Conservation (phyloP, 2,113 vertebrate species). For the Ptychochromis oligacanthus region DNA sequence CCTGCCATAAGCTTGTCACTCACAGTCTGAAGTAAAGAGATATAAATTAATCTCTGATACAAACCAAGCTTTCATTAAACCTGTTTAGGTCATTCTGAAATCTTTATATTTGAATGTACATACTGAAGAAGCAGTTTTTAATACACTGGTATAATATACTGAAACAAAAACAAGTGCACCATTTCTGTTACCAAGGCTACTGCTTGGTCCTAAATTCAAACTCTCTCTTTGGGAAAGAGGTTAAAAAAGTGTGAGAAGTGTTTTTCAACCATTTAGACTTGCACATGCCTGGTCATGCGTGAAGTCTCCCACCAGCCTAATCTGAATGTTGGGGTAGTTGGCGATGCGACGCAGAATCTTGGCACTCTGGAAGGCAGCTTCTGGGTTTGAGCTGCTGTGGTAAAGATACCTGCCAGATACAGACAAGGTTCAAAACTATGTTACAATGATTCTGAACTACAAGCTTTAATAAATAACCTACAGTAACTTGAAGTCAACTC, state of each 20-base stretch:
- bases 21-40: slow-evolving; percentile 77
- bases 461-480: not conserved
- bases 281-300: slow-evolving; percentile 90
- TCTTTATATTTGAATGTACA: too few relatives aligned
- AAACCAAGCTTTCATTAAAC: not conserved
- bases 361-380: slow-evolving; percentile 93
- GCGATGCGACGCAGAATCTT: slow-evolving; percentile 95
- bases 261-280: not conserved
- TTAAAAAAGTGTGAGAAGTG: not conserved
- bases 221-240: rapidly evolving
- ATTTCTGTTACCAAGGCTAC: too few relatives aligned
- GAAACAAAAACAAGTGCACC: not conserved
- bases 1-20: slow-evolving; percentile 97
- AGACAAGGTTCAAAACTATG: not conserved
- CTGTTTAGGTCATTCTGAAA: too few relatives aligned
- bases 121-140: too few relatives aligned
- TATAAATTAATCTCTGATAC: not conserved
- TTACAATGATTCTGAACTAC: not conserved
- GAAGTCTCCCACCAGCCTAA: slow-evolving; percentile 94
- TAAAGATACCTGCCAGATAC: slow-evolving; percentile 88
- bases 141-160: not conserved
- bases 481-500: not conserved
- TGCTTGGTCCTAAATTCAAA: not conserved
- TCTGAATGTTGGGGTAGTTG: slow-evolving; percentile 94
- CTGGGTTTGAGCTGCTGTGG: slow-evolving; percentile 91